Evolutionary conservation across 2,113 vertebrate species (phyloP).

Genomic region (Aplodontia rufa): DNA sequence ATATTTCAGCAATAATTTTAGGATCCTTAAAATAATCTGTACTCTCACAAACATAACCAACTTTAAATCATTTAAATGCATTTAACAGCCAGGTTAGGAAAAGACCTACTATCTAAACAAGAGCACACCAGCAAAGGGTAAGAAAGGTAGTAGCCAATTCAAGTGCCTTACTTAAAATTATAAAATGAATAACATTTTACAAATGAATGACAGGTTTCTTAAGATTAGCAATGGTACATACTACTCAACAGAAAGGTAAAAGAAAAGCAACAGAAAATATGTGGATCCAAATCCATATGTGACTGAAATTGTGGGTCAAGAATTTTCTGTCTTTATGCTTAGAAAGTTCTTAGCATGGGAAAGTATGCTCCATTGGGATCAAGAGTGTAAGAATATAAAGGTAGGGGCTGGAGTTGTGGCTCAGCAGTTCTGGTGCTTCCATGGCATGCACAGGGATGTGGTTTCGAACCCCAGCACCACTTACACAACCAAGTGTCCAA

Average conservation of each 20-base stretch:
- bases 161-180: not conserved
- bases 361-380: not conserved
- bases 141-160: not conserved
- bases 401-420: too few relatives aligned
- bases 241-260: not conserved
- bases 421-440: too few relatives aligned
- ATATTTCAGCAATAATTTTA: not conserved
- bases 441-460: too few relatives aligned
- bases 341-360: not conserved
- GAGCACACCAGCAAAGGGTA: not conserved
- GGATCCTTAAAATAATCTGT: not conserved
- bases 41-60: not conserved
- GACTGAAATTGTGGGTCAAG: not conserved
- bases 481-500: too few relatives aligned
- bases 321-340: not conserved
- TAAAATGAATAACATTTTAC: not conserved
- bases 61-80: not conserved
- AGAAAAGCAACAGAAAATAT: not conserved
- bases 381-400: not conserved
- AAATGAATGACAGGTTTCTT: not conserved
- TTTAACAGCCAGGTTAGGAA: not conserved
- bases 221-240: not conserved
- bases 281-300: accelerated
- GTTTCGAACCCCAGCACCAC: too few relatives aligned
- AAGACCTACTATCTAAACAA: not conserved